Evolutionary conservation across 2,113 vertebrate species (phyloP).

Genomic region (Chaetura pelagica): DNA sequence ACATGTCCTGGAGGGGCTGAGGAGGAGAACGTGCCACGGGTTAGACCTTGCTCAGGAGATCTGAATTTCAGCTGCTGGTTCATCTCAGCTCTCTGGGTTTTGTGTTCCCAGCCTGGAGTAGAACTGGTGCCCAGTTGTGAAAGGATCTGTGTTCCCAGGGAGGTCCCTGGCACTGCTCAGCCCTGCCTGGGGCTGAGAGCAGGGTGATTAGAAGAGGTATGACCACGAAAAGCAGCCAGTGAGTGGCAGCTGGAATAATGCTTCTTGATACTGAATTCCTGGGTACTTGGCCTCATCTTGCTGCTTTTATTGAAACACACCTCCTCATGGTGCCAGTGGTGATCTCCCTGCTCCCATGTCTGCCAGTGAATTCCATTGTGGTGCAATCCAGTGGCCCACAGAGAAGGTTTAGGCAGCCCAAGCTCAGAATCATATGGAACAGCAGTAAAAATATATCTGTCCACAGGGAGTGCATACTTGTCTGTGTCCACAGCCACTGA

Average conservation of each 20-base stretch:
- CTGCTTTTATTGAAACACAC: not conserved
- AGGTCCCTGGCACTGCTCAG: rapidly evolving
- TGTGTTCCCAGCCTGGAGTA: not conserved
- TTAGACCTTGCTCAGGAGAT: not conserved
- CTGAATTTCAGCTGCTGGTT: rapidly evolving
- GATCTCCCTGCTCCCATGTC: rapidly evolving
- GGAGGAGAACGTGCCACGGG: rapidly evolving
- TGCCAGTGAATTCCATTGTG: not conserved
- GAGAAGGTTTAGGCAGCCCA: not conserved
- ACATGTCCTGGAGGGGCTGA: rapidly evolving
- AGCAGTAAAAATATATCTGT: not conserved
- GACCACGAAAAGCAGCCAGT: not conserved
- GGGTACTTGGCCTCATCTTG: not conserved
- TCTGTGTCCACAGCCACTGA: not conserved
- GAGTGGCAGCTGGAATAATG: not conserved
- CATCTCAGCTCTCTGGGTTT: not conserved
- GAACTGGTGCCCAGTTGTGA: not conserved
- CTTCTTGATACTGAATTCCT: not conserved
- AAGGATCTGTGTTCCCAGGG: not conserved
- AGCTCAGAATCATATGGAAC: not conserved
- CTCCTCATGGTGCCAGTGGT: rapidly evolving
- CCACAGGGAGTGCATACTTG: not conserved
- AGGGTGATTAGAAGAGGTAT: not conserved
- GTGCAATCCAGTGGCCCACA: not conserved
- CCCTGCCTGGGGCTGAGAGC: not conserved